phyloP scores from a whole-genome alignment of 2,797 vertebrate species.

The Chaenodraco wilsoni region DNA sequence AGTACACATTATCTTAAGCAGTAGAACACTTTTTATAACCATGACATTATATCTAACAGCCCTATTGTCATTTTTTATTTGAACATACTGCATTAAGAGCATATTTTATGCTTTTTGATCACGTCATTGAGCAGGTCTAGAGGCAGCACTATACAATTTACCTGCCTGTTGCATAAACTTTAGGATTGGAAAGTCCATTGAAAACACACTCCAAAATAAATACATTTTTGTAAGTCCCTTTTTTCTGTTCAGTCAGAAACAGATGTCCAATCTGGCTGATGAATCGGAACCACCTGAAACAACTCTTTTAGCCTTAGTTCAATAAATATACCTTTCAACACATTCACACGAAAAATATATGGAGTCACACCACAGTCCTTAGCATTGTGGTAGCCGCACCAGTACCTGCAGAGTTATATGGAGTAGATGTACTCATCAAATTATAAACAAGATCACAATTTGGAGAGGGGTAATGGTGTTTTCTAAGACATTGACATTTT shows the following conservation, averaged over 20 bases:
- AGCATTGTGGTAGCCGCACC: slow-evolving; percentile 49
- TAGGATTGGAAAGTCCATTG: slow-evolving; percentile 83
- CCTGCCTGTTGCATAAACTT: slow-evolving; percentile 75
- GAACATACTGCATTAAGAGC: slow-evolving; percentile 13
- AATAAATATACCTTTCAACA: slow-evolving; percentile 95
- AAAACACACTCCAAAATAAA: slow-evolving; percentile 86
- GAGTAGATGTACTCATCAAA: slow-evolving; percentile 27
- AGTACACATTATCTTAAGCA: slow-evolving; percentile 22
- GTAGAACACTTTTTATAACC: background rate
- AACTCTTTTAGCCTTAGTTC: slow-evolving; percentile 88
- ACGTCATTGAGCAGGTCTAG: slow-evolving; percentile 31
- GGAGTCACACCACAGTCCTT: slow-evolving; percentile 26
- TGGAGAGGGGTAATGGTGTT: slow-evolving; percentile 5
- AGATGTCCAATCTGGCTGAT: slow-evolving; percentile 91
- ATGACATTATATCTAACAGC: slow-evolving; percentile 22
- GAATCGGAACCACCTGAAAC: slow-evolving; percentile 96
- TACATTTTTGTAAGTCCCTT: slow-evolving; percentile 79
- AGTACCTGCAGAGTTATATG: slow-evolving; percentile 21
- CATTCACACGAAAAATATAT: slow-evolving; percentile 72
- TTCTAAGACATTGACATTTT: background rate
- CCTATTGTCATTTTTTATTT: slow-evolving; percentile 10
- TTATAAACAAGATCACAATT: slow-evolving; percentile 46
- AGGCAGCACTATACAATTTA: slow-evolving; percentile 55
- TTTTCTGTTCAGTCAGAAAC: slow-evolving; percentile 86
- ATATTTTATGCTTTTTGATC: slow-evolving; percentile 18